A percentile compares a stretch with the other conserved stretches of the same genome.
These are phyloP conservation scores for Neodiprion lecontei DNA, from an alignment of 1,140 invertebrate genomes.

Conservation along the genomic window DNA sequence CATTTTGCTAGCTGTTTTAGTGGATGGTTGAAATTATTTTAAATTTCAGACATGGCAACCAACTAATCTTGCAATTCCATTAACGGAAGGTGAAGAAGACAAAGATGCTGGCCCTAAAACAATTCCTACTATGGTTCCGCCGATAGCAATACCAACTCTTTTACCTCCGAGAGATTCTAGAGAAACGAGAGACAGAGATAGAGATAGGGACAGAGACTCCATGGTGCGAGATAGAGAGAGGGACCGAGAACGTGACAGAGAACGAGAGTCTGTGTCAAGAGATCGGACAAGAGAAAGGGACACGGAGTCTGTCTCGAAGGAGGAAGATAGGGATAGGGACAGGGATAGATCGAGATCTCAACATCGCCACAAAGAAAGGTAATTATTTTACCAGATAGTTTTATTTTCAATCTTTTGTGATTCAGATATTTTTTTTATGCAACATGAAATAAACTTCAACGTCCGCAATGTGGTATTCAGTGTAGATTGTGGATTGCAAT, in stretches of 20 bases:
- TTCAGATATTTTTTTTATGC: neutral
- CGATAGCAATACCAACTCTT: conserved; percentile 50
- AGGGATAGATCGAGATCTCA: conserved; percentile 56
- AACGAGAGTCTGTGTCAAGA: conserved; percentile 49
- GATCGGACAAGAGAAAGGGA: conserved; percentile 55
- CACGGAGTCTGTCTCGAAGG: conserved; percentile 51
- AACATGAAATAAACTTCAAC: neutral
- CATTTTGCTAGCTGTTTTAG: conserved; percentile 15
- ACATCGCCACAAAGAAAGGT: conserved; percentile 59
- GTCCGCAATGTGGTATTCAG: no score
- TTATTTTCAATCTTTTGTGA: no score
- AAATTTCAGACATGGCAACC: conserved; percentile 52
- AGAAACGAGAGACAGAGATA: conserved; percentile 52
- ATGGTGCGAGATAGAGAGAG: conserved; percentile 47
- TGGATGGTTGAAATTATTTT: no score
- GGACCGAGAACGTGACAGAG: conserved; percentile 49
- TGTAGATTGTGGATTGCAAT: no score
- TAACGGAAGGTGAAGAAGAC: conserved; percentile 55
- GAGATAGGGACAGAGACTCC: conserved; percentile 49
- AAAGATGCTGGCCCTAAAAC: conserved; percentile 57
- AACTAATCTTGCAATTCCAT: conserved; percentile 53
- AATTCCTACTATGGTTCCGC: conserved; percentile 56
- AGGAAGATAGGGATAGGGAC: conserved; percentile 56
- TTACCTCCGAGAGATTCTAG: conserved; percentile 53
- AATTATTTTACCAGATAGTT: conserved; percentile 11